Evolutionary conservation across 2,797 vertebrate genomes (phyloP).

Genomic region (Synanceia verrucosa): DNA sequence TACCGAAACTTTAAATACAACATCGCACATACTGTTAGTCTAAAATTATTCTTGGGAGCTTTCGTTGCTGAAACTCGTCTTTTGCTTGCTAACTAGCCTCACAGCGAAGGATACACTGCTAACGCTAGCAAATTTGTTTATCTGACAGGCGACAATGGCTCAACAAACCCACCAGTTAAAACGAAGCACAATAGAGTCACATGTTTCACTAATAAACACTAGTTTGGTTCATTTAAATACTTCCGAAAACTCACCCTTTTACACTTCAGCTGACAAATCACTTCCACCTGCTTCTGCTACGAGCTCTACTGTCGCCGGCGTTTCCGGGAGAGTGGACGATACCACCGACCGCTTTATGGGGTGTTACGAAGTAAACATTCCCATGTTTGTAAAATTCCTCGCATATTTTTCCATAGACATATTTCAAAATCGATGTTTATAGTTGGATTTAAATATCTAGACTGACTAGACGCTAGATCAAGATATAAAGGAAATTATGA

Average conservation of each 20-base stretch:
- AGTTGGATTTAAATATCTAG: too few species aligned
- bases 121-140: constrained; percentile 19
- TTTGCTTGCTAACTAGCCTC: constrained; percentile 55
- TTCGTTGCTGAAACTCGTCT: constrained; percentile 5
- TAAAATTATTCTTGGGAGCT: accelerated
- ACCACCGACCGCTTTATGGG: constrained; percentile 22
- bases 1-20: accelerated
- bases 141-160: neutral
- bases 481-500: too few species aligned
- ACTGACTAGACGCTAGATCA: too few species aligned
- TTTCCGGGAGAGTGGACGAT: constrained; percentile 58
- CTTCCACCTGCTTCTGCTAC: constrained; percentile 31
- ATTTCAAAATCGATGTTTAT: too few species aligned
- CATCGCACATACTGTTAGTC: neutral
- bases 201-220: accelerated
- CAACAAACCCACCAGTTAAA: neutral
- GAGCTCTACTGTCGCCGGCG: constrained; percentile 20
- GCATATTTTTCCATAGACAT: too few species aligned
- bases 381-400: too few species aligned
- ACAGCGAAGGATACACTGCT: constrained; percentile 10
- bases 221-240: accelerated
- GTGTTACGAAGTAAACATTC: neutral
- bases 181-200: accelerated
- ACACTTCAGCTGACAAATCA: constrained; percentile 1
- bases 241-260: constrained; percentile 25